phyloP scores from a whole-genome alignment of 2,113 vertebrate genomes.

The Clarias batrachus region DNA sequence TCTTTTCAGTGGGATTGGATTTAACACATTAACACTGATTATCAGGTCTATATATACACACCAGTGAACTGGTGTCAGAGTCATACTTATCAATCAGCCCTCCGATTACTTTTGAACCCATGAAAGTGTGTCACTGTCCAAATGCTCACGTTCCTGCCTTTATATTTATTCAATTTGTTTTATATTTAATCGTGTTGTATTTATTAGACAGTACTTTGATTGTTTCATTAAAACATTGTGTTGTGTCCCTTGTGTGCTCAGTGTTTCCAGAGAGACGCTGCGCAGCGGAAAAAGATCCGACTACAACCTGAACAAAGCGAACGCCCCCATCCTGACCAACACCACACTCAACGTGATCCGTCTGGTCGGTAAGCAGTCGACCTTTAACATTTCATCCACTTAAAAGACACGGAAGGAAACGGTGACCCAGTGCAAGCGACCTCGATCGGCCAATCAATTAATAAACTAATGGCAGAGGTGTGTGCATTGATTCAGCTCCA shows the following conservation, averaged over 20 bases:
- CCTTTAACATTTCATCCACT: slow-evolving; percentile 26
- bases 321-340: slow-evolving; percentile 94
- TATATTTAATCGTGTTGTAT: not conserved
- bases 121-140: too few relatives aligned
- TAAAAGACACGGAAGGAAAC: slow-evolving; percentile 6
- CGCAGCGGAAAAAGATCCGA: slow-evolving; percentile 91
- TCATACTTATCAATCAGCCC: too few relatives aligned
- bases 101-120: too few relatives aligned
- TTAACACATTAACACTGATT: too few relatives aligned
- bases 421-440: slow-evolving; percentile 27
- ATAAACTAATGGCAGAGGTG: slow-evolving; percentile 37
- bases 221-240: not conserved
- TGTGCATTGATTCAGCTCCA: slow-evolving; percentile 24
- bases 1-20: too few relatives aligned
- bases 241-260: slow-evolving; percentile 60
- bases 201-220: not conserved
- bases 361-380: slow-evolving; percentile 88
- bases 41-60: too few relatives aligned
- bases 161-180: not conserved
- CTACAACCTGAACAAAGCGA: slow-evolving; percentile 91
- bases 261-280: slow-evolving; percentile 87
- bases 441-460: slow-evolving; percentile 60
- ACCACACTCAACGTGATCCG: slow-evolving; percentile 96
- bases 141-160: too few relatives aligned
- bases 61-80: too few relatives aligned